Evolutionary conservation across 2,797 vertebrate genomes (phyloP).

Genomic region (Craterocephalus amniculus): DNA sequence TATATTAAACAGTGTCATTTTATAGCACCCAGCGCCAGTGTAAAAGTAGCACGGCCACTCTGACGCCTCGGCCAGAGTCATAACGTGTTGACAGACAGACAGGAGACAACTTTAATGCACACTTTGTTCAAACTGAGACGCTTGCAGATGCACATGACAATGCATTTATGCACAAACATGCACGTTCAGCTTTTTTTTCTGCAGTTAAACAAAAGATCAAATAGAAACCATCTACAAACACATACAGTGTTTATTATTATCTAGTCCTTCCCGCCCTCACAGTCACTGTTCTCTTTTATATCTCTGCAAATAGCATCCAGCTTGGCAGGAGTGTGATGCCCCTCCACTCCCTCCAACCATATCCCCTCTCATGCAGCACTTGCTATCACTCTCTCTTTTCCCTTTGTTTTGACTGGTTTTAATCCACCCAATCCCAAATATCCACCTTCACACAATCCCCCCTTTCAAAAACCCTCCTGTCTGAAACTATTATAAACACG

Average conservation of each 20-base stretch:
- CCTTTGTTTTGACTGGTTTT: conserved; percentile 71
- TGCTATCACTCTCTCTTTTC: conserved; percentile 40
- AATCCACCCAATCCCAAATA: conserved; percentile 58
- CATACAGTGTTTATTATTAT: conserved; percentile 67
- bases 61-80: conserved; percentile 67
- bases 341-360: conserved; percentile 43
- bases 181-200: conserved; percentile 13
- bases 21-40: conserved; percentile 68
- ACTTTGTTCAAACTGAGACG: conserved; percentile 55
- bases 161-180: conserved; percentile 44
- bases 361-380: conserved; percentile 55
- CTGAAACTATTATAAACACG: conserved; percentile 38
- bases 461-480: conserved; percentile 17
- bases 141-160: conserved; percentile 39
- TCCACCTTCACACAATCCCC: conserved; percentile 45
- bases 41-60: conserved; percentile 74
- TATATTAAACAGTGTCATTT: conserved; percentile 79
- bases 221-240: conserved; percentile 59
- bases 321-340: conserved; percentile 38
- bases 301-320: conserved; percentile 72
- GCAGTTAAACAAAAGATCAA: conserved; percentile 41
- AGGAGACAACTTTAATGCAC: conserved; percentile 62
- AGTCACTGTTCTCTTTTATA: conserved; percentile 64
- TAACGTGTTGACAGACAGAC: conserved; percentile 65
- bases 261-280: conserved; percentile 35